phyloP scores from a whole-genome alignment of 2,113 vertebrate genomes.

The Pterocles burchelli region DNA sequence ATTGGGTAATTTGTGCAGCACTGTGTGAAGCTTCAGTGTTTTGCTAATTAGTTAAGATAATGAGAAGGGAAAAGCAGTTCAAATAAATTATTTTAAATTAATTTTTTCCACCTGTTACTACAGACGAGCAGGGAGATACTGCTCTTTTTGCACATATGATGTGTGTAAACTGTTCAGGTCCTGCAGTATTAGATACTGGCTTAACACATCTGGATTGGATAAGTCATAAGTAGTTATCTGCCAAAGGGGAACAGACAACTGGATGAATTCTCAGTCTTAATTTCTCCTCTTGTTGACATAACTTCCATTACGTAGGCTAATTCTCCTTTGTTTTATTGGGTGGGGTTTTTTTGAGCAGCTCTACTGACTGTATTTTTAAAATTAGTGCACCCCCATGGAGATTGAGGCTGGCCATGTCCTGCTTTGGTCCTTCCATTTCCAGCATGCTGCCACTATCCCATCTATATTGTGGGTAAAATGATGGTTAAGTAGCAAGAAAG shows the following conservation, averaged over 20 bases:
- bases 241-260: background rate
- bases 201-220: background rate
- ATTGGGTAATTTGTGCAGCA: background rate
- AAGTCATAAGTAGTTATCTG: background rate
- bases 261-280: background rate
- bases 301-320: background rate
- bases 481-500: background rate
- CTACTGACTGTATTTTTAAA: background rate
- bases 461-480: background rate
- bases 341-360: background rate
- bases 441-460: background rate
- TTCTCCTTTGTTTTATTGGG: background rate
- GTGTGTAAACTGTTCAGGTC: background rate
- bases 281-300: background rate
- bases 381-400: background rate
- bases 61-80: background rate
- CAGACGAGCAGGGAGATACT: background rate
- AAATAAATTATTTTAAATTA: background rate
- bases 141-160: background rate
- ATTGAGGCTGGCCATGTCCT: background rate
- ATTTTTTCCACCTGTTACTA: background rate
- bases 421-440: background rate
- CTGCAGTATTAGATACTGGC: background rate
- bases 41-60: background rate
- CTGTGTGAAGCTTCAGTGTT: background rate